Conservation (phyloP, 2,888 invertebrate species). For the Agonopterix alstromeriana region DNA sequence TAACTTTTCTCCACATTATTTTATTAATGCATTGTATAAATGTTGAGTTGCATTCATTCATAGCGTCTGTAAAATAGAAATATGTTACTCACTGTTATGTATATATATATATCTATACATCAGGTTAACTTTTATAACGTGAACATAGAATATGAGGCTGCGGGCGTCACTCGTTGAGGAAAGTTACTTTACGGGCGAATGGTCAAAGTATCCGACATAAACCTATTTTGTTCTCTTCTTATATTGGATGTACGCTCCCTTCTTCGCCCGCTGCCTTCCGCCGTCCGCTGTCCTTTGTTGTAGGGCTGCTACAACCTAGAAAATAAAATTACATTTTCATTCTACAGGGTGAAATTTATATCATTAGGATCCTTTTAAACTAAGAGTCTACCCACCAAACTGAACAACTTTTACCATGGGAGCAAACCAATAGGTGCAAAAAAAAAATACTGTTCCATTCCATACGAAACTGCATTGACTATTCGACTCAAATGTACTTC, state of each 20-base stretch:
- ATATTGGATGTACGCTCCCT: conserved; percentile 74
- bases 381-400: too few species aligned
- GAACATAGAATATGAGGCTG: conserved; percentile 11
- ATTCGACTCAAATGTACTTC: too few species aligned
- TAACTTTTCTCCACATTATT: too few species aligned
- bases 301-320: conserved; percentile 42
- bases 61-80: too few species aligned
- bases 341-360: too few species aligned
- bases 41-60: too few species aligned
- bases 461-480: too few species aligned
- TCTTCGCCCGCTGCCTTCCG: conserved; percentile 37
- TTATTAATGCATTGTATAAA: too few species aligned
- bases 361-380: too few species aligned
- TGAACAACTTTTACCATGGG: too few species aligned
- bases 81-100: not conserved
- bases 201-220: conserved; percentile 77
- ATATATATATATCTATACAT: not conserved
- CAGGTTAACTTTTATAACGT: conserved; percentile 2
- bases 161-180: conserved; percentile 57
- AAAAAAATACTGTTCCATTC: too few species aligned
- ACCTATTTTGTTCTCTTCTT: conserved; percentile 77
- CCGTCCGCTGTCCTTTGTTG: conserved; percentile 51
- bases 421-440: too few species aligned
- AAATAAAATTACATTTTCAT: conserved; percentile 6
- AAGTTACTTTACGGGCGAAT: conserved; percentile 73